These are phyloP conservation scores for Prolemur simus DNA, from an alignment of 2,113 vertebrate species.

Conservation along the genomic window DNA sequence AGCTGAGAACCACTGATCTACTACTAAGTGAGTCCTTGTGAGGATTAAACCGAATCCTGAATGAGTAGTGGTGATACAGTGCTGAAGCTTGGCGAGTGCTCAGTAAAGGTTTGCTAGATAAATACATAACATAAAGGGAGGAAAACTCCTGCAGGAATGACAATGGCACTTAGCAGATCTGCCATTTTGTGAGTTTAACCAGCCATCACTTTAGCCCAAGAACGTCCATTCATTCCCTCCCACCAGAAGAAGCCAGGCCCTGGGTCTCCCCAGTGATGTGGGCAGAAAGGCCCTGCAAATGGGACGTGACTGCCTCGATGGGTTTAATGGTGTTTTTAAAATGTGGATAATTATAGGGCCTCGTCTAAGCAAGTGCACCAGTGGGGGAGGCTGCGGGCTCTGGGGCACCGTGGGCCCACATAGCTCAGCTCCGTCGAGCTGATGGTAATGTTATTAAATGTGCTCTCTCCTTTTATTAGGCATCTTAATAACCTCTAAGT, in stretches of 20 bases:
- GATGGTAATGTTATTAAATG: slow-evolving; percentile 88
- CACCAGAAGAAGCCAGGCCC: slow-evolving; percentile 7
- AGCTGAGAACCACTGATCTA: not conserved
- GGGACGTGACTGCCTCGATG: slow-evolving; percentile 60
- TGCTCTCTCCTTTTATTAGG: slow-evolving; percentile 88
- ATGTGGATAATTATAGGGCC: slow-evolving; percentile 77
- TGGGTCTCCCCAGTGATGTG: slow-evolving; percentile 26
- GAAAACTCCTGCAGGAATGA: not conserved
- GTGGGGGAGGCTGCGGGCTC: slow-evolving; percentile 71
- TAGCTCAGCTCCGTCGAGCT: slow-evolving; percentile 78
- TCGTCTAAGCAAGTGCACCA: slow-evolving; percentile 75
- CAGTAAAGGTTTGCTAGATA: not conserved
- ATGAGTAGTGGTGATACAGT: fast-evolving
- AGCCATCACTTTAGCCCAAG: slow-evolving; percentile 12
- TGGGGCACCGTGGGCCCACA: slow-evolving; percentile 77
- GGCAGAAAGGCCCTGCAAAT: slow-evolving; percentile 62
- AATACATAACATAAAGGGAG: not conserved
- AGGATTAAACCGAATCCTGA: not conserved
- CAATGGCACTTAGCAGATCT: not conserved
- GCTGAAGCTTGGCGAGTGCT: not conserved
- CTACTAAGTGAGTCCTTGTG: not conserved
- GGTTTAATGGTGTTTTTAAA: slow-evolving; percentile 73
- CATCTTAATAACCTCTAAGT: slow-evolving; percentile 90
- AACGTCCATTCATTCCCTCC: not conserved
- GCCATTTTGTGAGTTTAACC: slow-evolving; percentile 61